Conservation (phyloP, 2,113 vertebrate genomes). For the Gavia stellata region DNA sequence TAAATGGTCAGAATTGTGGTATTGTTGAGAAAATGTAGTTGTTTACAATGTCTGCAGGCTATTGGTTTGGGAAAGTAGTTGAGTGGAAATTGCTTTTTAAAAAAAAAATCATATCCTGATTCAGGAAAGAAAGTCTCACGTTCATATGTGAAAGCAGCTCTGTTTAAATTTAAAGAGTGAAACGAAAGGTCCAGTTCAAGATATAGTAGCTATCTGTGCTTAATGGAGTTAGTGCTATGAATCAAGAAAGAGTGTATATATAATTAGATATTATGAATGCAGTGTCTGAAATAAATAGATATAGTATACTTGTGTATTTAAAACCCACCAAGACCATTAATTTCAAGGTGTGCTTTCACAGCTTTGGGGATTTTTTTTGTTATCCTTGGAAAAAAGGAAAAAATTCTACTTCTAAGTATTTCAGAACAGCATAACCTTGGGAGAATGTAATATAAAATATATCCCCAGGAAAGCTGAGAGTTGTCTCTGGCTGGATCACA, state of each 20-base stretch:
- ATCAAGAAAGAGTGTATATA: neutral
- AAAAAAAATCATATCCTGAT: neutral
- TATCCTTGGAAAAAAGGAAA: neutral
- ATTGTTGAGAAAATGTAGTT: neutral
- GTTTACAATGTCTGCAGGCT: neutral
- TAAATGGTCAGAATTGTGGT: neutral
- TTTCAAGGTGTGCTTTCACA: neutral
- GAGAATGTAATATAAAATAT: neutral
- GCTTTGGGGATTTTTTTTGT: neutral
- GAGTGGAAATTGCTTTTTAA: neutral
- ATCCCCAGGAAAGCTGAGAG: neutral
- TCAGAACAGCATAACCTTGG: neutral
- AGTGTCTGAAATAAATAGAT: neutral
- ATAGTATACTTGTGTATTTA: neutral
- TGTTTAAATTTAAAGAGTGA: conserved; percentile 5
- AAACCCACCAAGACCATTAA: neutral
- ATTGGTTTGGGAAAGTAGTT: neutral
- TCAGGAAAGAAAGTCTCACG: neutral
- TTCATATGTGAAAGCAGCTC: conserved; percentile 13
- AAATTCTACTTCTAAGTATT: neutral
- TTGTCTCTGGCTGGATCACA: neutral
- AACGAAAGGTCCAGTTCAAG: neutral
- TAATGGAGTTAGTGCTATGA: neutral
- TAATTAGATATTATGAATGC: neutral
- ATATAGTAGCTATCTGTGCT: neutral